Conservation (phyloP, 2,888 invertebrate species). For the Pammene aurita region DNA sequence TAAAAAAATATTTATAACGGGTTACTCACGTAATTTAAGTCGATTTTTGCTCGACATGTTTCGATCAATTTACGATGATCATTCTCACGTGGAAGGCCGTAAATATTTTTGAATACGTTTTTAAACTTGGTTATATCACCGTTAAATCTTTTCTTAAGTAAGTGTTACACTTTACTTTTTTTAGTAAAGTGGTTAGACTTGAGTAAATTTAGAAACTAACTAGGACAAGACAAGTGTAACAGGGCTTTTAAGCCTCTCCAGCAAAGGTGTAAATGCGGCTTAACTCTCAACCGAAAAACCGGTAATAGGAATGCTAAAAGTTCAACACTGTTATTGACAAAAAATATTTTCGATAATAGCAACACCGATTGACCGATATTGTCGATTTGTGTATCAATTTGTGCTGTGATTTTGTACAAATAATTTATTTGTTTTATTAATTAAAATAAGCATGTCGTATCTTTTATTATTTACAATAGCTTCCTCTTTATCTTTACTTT, state of each 20-base stretch:
- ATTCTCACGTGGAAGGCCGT: too few relatives aligned
- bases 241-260: too few relatives aligned
- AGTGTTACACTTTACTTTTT: too few relatives aligned
- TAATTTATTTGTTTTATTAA: conserved; percentile 28
- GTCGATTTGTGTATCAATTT: conserved; percentile 32
- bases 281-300: neutral
- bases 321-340: conserved; percentile 36
- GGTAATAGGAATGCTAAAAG: neutral
- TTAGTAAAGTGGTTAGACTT: too few relatives aligned
- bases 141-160: neutral
- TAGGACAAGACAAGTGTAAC: too few relatives aligned
- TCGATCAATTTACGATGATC: too few relatives aligned
- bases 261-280: neutral
- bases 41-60: too few relatives aligned
- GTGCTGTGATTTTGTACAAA: conserved; percentile 37
- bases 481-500: conserved; percentile 21
- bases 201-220: too few relatives aligned
- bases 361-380: conserved; percentile 15
- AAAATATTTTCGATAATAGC: conserved; percentile 16
- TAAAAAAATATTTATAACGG: too few relatives aligned
- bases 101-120: too few relatives aligned
- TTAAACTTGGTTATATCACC: too few relatives aligned
- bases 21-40: too few relatives aligned
- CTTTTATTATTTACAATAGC: conserved; percentile 31
- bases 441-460: conserved; percentile 24